Base-by-base conservation (phyloP, 2,797 vertebrate species). In the Gephyroberyx darwinii region DNA sequence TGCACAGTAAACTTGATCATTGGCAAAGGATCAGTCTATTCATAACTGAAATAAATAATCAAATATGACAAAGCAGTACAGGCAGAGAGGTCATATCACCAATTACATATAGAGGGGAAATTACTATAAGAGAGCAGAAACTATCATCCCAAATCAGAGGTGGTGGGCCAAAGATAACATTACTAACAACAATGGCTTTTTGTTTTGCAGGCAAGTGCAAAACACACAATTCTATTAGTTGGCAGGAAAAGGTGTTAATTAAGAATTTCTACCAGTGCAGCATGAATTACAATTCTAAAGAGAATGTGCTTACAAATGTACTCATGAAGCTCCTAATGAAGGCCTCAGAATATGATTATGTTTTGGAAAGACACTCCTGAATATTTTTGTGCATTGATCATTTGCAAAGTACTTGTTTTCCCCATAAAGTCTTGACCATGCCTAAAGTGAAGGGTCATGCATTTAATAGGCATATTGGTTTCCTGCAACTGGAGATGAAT, bases 171-270 rank as follows among this genome's bases (percentile, higher is more conserved):
- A 67, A 84, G 72, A 88, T 67, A 83, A 80, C 78, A 84, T 75
- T 83, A 65, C 39, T 71, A 81, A 69, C 74, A 86, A 89, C 81
- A 91, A 84, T 74, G 47, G 82, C 75, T 80, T 88, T 83, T 90
- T 84, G 83, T 86, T 86, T 74, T 82, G 69, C 68, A 62, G 82
- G 75, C 71, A 76, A 90, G 56, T 77, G 35, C 71, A 80, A 78
- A 81, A 76, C 66, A 77, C 75, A 78, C 71, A 53, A 64, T 78
- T 83, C 69, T 83, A 84, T 91, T 89, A 90, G 86, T 84, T 86
- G 84, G 80, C 82, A 79, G 60, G 48, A 86, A 78, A 82, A 83
- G 83, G 84, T 82, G 80, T 89, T 90, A 90, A 91, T 91, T 88
- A 91, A 87, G 75, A 89, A 84, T 75, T 82, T 84, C 62, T 60